phyloP scores from a whole-genome alignment of 2,797 vertebrate genomes.

The Myotis planiceps region DNA sequence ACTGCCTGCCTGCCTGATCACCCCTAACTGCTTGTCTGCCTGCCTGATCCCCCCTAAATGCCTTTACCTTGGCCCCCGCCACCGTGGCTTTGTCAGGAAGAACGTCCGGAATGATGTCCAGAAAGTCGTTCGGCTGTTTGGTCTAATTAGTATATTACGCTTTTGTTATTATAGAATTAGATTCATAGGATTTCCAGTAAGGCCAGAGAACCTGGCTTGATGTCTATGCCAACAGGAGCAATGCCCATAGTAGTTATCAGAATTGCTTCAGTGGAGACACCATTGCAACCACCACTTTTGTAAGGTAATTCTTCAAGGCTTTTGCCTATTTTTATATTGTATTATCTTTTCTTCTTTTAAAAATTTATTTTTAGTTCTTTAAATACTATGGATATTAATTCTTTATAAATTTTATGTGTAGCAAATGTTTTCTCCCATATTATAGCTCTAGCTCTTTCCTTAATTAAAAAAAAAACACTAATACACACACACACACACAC shows the following conservation, averaged over 20 bases:
- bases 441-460: neutral
- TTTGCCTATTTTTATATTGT: neutral
- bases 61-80: too few relatives aligned
- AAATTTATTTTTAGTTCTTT: neutral
- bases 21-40: too few relatives aligned
- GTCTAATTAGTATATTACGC: too few relatives aligned
- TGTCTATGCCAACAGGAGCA: neutral
- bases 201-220: neutral
- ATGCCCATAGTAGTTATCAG: too few relatives aligned
- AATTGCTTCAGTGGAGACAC: too few relatives aligned
- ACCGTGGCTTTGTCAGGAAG: rapidly evolving
- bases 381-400: neutral
- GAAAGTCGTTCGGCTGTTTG: too few relatives aligned
- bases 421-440: neutral
- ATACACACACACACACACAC: too few relatives aligned
- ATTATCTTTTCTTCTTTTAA: neutral
- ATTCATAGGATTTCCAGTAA: neutral
- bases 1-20: too few relatives aligned
- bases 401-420: neutral
- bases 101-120: too few relatives aligned
- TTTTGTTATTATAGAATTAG: too few relatives aligned
- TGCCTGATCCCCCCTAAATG: too few relatives aligned
- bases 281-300: neutral
- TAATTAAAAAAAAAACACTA: neutral
- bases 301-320: neutral